These are phyloP conservation scores for Gnathonemus longibarbis DNA, from an alignment of 2,113 vertebrate genomes.

Conservation along the genomic window DNA sequence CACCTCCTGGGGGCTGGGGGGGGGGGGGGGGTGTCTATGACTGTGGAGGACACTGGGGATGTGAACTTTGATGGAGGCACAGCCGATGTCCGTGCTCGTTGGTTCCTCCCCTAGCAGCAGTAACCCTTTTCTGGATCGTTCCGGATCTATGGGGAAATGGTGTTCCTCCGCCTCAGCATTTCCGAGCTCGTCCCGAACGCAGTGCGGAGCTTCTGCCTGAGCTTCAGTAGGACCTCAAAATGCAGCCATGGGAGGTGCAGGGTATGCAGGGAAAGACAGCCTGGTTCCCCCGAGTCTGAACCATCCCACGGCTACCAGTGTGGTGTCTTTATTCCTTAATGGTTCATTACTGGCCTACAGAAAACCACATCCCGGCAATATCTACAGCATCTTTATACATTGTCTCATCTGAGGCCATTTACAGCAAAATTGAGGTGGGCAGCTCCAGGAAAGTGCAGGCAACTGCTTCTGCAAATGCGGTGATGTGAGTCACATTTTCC, in stretches of 20 bases:
- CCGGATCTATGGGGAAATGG: not conserved
- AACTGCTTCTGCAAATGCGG: not conserved
- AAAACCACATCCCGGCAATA: not conserved
- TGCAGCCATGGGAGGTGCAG: not conserved
- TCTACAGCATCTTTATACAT: not conserved
- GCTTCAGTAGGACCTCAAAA: not conserved
- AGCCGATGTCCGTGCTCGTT: not conserved
- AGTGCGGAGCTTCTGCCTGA: not conserved
- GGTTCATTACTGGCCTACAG: not conserved
- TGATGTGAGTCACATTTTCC: conserved; percentile 50
- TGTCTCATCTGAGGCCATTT: not conserved
- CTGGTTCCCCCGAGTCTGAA: not conserved
- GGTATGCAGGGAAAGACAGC: not conserved
- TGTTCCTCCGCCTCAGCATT: not conserved
- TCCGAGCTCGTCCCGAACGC: not conserved
- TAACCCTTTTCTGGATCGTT: not conserved
- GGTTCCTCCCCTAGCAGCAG: not conserved
- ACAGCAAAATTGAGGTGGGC: not conserved
- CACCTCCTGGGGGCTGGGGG: no score
- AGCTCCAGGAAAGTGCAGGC: not conserved
- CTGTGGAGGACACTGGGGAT: not conserved
- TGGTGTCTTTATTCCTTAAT: not conserved
- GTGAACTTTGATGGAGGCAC: not conserved
- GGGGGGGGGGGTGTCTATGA: not conserved
- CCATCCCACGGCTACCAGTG: not conserved